Evolutionary conservation across 2,797 vertebrate genomes (phyloP).

Genomic region (Danio jaintianensis): DNA sequence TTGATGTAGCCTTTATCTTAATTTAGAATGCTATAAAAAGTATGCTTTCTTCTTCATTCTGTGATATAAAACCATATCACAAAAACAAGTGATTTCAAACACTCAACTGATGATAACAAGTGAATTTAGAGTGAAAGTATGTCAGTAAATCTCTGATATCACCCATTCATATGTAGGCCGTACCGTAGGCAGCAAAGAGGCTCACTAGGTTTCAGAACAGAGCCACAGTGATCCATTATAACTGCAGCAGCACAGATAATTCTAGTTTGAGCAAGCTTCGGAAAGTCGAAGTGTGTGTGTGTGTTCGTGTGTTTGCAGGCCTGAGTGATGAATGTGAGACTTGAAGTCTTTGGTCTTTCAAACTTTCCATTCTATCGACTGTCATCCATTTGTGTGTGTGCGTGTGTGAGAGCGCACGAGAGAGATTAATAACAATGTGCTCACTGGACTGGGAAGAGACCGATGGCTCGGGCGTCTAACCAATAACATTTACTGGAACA

Average conservation of each 20-base stretch:
- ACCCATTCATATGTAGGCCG: neutral
- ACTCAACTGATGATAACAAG: too few relatives aligned
- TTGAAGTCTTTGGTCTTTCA: constrained; percentile 39
- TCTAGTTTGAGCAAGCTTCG: neutral
- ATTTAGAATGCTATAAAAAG: too few relatives aligned
- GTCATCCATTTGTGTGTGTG: constrained; percentile 45
- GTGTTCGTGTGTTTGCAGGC: constrained; percentile 30
- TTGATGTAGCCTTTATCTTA: too few relatives aligned
- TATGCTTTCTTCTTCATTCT: too few relatives aligned
- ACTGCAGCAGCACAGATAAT: neutral
- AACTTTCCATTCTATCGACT: constrained; percentile 51
- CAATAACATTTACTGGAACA: constrained; percentile 67
- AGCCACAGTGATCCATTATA: constrained; percentile 14
- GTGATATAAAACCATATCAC: too few relatives aligned
- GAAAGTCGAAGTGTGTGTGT: constrained; percentile 1
- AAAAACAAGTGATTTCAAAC: too few relatives aligned
- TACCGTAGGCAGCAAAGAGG: neutral
- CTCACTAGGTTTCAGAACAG: constrained; percentile 24
- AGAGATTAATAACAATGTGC: constrained; percentile 55
- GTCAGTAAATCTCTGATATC: too few relatives aligned
- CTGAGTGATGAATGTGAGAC: constrained; percentile 31
- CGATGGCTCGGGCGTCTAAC: constrained; percentile 59
- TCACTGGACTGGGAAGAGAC: constrained; percentile 51
- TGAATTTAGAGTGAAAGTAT: too few relatives aligned
- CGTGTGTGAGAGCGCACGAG: constrained; percentile 26